Conservation (phyloP, 2,888 invertebrate genomes). For the Trichopria drosophilae region DNA sequence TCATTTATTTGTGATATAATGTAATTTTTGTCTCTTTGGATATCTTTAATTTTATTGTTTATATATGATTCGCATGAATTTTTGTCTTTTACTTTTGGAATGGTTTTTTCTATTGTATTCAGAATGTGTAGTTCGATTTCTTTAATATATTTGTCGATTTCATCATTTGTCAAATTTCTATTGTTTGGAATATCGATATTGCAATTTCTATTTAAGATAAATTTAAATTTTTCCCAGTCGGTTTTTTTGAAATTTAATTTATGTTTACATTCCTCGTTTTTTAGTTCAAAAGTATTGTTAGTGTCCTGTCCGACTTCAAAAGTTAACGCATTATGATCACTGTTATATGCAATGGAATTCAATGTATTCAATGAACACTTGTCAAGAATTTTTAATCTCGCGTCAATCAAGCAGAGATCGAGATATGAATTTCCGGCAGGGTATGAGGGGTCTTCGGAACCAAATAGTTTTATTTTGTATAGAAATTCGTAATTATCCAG, state of each 20-base stretch:
- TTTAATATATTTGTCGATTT: slow-evolving; percentile 5
- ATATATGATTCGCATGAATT: slow-evolving; percentile 3
- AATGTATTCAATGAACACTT: slow-evolving; percentile 1
- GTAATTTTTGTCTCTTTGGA: slow-evolving; percentile 8
- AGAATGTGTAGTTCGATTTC: neutral
- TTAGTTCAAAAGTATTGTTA: neutral
- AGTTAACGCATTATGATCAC: slow-evolving; percentile 20
- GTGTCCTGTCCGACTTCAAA: neutral
- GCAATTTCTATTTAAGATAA: neutral
- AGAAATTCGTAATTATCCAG: slow-evolving; percentile 19
- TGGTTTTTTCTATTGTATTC: neutral
- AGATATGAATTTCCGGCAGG: slow-evolving; percentile 22
- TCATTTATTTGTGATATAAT: slow-evolving; percentile 2
- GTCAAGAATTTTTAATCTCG: slow-evolving; percentile 7
- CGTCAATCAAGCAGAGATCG: slow-evolving; percentile 23
- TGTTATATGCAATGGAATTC: slow-evolving; percentile 13
- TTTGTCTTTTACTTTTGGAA: slow-evolving; percentile 4
- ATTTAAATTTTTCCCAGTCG: slow-evolving; percentile 21
- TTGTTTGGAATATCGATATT: slow-evolving; percentile 5
- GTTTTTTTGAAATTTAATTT: slow-evolving; percentile 19
- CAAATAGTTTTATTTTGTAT: slow-evolving; percentile 8
- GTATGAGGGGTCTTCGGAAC: slow-evolving; percentile 17
- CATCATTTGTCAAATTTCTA: slow-evolving; percentile 9
- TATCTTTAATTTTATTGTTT: slow-evolving; percentile 1
- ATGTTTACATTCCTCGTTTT: neutral